Evolutionary conservation across 2,797 vertebrate genomes (phyloP), one percentile per base, ranked within the genome.

Genomic region (Australoheros facetus): DNA sequence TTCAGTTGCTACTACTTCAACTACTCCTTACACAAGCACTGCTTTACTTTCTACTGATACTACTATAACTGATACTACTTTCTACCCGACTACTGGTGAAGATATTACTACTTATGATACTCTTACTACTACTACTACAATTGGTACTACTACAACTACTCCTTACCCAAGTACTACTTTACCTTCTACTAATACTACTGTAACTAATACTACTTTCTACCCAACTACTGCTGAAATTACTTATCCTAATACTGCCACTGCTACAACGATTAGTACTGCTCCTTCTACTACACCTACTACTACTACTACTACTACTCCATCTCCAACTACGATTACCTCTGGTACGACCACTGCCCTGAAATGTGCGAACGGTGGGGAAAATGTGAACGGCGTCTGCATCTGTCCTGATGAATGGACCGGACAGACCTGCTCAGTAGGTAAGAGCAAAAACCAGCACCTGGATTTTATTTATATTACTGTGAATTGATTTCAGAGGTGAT

Each of bases 331-430:
- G 0, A 1, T 30, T 1, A 13, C 42, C 7, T 17, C 56, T 17
- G 2, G 39, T 4, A 17, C 70, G 2, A 11, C 62, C 21, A 3
- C 28, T 19, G 23, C 48, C 16, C 3, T 51, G 14, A 37, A 45
- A 0, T 91, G 93, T 71, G 0, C 1, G 0, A 80, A 90, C 3
- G 85, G 85, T 1, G 77, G 85, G 1, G 0, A 1, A 0, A 0
- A 10, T 5, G 4, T 10, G 19, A n/a, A 56, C 0, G 73, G 71
- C 0, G 45, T 88, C 48, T 94, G 92, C 26, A 3, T 88, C 51
- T 94, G 93, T 81, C 78, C 85, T 37, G 90, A 93, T 26, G 53
- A 88, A 1, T 94, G 84, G 85, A 78, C 37, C 0, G 93, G 92
- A 19, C 0, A 9, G 0, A 89, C 32, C 1, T 94, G 93, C 17